Conservation (phyloP, 2,797 vertebrate genomes). For the Trachops cirrhosus region DNA sequence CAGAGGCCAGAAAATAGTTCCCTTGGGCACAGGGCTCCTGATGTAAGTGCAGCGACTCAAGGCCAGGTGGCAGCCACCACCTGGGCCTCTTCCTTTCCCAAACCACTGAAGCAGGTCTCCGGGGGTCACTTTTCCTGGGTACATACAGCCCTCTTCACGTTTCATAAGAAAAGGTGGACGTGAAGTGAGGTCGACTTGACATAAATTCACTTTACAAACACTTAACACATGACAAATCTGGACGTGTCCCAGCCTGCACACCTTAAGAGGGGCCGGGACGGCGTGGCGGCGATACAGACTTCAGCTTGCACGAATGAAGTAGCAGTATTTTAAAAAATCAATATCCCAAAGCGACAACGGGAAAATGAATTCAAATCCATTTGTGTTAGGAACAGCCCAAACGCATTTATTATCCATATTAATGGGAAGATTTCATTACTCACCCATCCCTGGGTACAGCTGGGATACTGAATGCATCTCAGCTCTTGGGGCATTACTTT, state of each 20-base stretch:
- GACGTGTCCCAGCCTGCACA: neutral
- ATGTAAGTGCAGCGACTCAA: neutral
- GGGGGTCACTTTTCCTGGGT: neutral
- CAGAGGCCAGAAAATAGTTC: neutral
- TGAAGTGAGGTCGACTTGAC: neutral
- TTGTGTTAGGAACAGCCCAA: neutral
- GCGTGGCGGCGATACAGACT: neutral
- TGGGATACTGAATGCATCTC: neutral
- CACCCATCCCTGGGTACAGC: neutral
- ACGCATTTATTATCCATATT: neutral
- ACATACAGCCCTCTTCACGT: neutral
- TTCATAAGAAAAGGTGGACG: neutral
- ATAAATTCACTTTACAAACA: neutral
- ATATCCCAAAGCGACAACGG: neutral
- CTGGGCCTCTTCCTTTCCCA: neutral
- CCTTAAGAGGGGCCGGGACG: neutral
- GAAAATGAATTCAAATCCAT: neutral
- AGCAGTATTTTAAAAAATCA: neutral
- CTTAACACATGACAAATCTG: neutral
- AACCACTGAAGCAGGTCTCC: neutral
- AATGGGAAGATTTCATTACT: neutral
- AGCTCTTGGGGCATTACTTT: neutral
- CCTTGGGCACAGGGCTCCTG: neutral
- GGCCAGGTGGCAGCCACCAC: neutral
- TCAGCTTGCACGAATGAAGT: neutral